Evolutionary conservation across 2,888 invertebrate species (phyloP).

Genomic region (Drosophila meridionalis): DNA sequence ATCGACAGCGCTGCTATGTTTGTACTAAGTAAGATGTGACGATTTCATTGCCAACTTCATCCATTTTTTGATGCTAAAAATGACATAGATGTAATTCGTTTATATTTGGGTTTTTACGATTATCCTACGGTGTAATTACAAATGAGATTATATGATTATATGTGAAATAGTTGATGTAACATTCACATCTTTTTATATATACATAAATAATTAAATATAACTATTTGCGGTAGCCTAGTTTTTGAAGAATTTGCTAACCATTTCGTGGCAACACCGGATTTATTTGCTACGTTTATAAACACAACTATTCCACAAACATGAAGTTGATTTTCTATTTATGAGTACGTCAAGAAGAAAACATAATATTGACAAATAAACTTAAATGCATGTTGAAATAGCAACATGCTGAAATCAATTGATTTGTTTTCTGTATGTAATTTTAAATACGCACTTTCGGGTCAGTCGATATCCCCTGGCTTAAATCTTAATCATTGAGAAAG

Average conservation of each 20-base stretch:
- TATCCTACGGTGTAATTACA: background rate
- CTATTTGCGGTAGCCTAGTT: background rate
- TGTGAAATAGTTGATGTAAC: background rate
- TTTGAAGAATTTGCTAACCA: background rate
- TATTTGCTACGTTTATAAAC: background rate
- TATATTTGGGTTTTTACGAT: background rate
- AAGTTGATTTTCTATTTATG: background rate
- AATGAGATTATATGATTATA: background rate
- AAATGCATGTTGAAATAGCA: background rate
- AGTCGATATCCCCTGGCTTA: background rate
- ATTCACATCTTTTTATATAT: background rate
- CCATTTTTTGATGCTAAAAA: background rate
- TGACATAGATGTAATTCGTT: background rate
- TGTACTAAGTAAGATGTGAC: constrained; percentile 5
- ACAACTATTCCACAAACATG: background rate
- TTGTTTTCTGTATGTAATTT: background rate
- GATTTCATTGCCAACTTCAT: background rate
- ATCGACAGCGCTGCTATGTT: background rate
- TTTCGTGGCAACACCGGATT: background rate
- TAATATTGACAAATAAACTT: background rate
- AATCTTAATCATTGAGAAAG: background rate
- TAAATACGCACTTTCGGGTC: too few relatives aligned
- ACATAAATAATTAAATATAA: background rate
- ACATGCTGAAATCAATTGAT: background rate
- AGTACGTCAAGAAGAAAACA: background rate